These are phyloP conservation scores for Coilia nasus DNA, from an alignment of 2,797 vertebrate genomes.

Conservation along the genomic window DNA sequence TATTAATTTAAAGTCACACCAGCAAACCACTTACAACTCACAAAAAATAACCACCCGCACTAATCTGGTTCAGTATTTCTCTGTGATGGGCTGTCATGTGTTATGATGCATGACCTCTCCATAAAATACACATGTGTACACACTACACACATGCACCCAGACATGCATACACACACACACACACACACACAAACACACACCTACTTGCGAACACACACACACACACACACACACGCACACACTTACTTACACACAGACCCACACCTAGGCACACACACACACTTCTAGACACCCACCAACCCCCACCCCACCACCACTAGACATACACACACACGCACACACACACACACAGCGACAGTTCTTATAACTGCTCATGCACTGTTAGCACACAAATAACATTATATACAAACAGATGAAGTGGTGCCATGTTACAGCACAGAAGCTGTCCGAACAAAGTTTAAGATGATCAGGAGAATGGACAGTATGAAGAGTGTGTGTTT, in stretches of 20 bases:
- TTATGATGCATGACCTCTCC: conserved; percentile 10
- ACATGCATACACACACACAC: background rate
- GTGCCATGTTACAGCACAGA: background rate
- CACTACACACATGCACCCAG: background rate
- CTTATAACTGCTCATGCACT: background rate
- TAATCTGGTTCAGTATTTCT: conserved; percentile 19
- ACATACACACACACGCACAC: background rate
- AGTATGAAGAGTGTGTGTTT: background rate
- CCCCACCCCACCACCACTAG: no score
- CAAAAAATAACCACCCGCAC: background rate
- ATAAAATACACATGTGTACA: background rate
- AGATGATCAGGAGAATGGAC: background rate
- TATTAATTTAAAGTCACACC: conserved; percentile 19
- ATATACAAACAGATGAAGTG: background rate
- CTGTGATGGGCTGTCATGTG: conserved; percentile 18
- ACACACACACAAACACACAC: background rate
- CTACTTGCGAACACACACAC: background rate
- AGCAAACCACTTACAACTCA: conserved; percentile 17
- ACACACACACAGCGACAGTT: background rate
- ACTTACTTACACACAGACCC: background rate
- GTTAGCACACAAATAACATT: background rate
- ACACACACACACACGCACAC: no score
- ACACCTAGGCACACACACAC: no score
- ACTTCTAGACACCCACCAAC: no score
- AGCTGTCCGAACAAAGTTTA: background rate